Evolutionary conservation across 2,888 invertebrate species (phyloP).

Genomic region (Ptychoptera contaminata): DNA sequence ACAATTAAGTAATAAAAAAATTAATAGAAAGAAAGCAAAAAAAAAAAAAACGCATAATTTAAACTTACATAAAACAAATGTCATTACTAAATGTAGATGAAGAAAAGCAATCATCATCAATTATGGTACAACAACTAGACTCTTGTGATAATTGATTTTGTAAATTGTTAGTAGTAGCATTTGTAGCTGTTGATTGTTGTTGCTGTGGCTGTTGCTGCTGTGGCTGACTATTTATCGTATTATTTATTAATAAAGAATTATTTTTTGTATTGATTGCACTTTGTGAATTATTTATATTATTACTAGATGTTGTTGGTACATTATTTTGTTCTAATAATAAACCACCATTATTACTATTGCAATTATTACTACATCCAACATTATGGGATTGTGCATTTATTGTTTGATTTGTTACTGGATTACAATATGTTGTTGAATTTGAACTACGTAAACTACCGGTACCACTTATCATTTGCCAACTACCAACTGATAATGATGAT

Average conservation of each 20-base stretch:
- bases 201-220: background rate
- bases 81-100: conserved; percentile 8
- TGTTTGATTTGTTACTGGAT: background rate
- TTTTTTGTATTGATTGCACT: too few species aligned
- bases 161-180: background rate
- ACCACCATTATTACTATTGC: too few species aligned
- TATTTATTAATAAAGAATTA: too few species aligned
- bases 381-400: too few species aligned
- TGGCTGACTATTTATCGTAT: too few species aligned
- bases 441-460: conserved; percentile 46
- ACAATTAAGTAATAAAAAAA: background rate
- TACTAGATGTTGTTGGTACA: too few species aligned
- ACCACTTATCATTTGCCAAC: conserved; percentile 54
- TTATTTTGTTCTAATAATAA: too few species aligned
- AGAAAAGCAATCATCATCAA: conserved; percentile 9
- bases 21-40: background rate
- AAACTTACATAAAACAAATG: conserved; percentile 7
- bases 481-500: conserved; percentile 39
- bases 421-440: conserved; percentile 15
- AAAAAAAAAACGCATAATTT: too few species aligned
- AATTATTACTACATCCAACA: too few species aligned
- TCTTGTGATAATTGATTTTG: conserved; percentile 4
- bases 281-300: too few species aligned
- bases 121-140: conserved; percentile 7
- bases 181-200: background rate